Conservation (phyloP, 2,888 invertebrate species). For the Dicyrtoma fusca region DNA sequence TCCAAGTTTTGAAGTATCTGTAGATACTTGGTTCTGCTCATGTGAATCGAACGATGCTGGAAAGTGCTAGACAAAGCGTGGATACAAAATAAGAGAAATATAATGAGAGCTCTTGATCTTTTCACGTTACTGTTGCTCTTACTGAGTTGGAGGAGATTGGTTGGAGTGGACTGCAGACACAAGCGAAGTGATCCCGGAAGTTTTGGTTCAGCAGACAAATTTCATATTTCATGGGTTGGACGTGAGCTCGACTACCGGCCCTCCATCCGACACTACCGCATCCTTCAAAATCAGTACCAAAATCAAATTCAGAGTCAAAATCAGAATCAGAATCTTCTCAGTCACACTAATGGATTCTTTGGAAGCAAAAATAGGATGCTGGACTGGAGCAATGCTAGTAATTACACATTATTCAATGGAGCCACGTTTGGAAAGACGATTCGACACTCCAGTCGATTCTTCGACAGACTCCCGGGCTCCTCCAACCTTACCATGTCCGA, state of each 20-base stretch:
- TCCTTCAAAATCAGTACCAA: slow-evolving; percentile 1
- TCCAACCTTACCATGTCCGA: slow-evolving; percentile 53
- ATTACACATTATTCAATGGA: slow-evolving; percentile 7
- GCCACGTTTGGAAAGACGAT: slow-evolving; percentile 44
- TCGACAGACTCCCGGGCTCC: slow-evolving; percentile 30
- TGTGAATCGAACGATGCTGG: neutral
- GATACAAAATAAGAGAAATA: slow-evolving; percentile 13
- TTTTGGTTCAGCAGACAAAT: slow-evolving; percentile 27
- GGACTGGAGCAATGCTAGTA: slow-evolving; percentile 15
- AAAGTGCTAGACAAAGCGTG: neutral
- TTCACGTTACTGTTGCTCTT: slow-evolving; percentile 48
- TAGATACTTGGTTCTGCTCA: too few relatives aligned
- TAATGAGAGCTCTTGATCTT: slow-evolving; percentile 52
- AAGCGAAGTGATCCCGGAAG: slow-evolving; percentile 22
- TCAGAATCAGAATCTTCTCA: neutral
- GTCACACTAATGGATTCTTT: neutral
- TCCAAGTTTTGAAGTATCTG: too few relatives aligned
- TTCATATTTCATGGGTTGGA: slow-evolving; percentile 16
- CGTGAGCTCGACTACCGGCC: slow-evolving; percentile 5
- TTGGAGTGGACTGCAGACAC: slow-evolving; percentile 20
- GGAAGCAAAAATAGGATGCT: slow-evolving; percentile 20
- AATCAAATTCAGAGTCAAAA: neutral
- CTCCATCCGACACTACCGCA: slow-evolving; percentile 22
- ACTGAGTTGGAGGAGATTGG: slow-evolving; percentile 50
- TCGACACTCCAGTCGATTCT: slow-evolving; percentile 50